These are phyloP conservation scores for Himalopsyche phryganea DNA, from an alignment of 1,140 invertebrate species.

Conservation along the genomic window DNA sequence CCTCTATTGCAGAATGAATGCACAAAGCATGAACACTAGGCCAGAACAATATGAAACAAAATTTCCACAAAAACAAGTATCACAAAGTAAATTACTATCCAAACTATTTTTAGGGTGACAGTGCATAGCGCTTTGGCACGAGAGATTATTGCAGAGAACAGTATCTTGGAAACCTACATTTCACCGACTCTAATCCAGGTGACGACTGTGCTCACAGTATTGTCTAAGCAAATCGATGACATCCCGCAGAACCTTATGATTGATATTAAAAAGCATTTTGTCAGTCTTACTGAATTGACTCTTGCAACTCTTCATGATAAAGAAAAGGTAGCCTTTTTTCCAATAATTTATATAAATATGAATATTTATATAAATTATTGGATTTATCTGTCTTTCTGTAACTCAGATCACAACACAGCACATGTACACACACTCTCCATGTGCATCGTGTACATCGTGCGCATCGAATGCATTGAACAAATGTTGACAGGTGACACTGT, in stretches of 20 bases:
- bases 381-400: too few species aligned
- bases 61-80: too few species aligned
- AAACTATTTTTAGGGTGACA: constrained; percentile 48
- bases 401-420: too few species aligned
- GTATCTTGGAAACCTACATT: constrained; percentile 45
- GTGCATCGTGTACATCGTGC: too few species aligned
- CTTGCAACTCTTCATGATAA: constrained; percentile 43
- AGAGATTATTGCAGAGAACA: constrained; percentile 47
- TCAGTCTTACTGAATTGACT: constrained; percentile 37
- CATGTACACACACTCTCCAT: neutral
- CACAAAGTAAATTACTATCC: too few species aligned
- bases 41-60: too few species aligned
- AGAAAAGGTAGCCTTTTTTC: constrained; percentile 41
- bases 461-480: too few species aligned
- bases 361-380: neutral
- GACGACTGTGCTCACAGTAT: constrained; percentile 37
- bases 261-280: constrained; percentile 38
- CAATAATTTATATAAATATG: neutral
- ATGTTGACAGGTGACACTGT: too few species aligned
- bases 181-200: constrained; percentile 40
- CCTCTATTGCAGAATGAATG: too few species aligned
- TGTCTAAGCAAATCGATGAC: constrained; percentile 39
- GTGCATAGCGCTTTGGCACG: constrained; percentile 47
- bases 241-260: constrained; percentile 35
- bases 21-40: too few species aligned